Percentiles rank a stretch among this genome's conserved stretches.
Conservation (phyloP, 2,888 invertebrate genomes). For the Acleris literana region DNA sequence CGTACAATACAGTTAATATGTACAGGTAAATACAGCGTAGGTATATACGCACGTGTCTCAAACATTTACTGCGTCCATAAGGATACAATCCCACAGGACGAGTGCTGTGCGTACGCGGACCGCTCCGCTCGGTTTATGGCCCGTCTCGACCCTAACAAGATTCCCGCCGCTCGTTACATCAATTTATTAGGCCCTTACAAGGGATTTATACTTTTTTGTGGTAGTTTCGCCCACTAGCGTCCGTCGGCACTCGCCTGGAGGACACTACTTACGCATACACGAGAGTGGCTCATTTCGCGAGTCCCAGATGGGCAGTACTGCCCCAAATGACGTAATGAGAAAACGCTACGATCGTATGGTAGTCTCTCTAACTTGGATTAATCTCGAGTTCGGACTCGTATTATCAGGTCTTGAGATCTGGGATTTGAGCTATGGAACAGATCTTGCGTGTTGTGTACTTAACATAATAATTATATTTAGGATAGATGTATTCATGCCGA, state of each 20-base stretch:
- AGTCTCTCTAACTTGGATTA: conserved; percentile 10
- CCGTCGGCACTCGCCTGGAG: conserved; percentile 41
- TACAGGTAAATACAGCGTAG: too few species aligned
- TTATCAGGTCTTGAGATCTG: conserved; percentile 7
- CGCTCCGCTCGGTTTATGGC: conserved; percentile 53
- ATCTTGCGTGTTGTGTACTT: too few species aligned
- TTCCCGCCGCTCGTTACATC: conserved; percentile 64
- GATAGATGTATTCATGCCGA: too few species aligned
- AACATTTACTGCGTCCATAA: conserved; percentile 39
- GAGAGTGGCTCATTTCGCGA: conserved; percentile 37
- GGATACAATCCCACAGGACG: conserved; percentile 32
- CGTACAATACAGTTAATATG: too few species aligned
- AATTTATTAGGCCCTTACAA: conserved; percentile 71
- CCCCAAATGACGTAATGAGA: conserved; percentile 28
- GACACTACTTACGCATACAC: conserved; percentile 37
- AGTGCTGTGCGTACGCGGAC: conserved; percentile 18
- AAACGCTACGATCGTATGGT: conserved; percentile 6
- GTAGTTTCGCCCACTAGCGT: conserved; percentile 51
- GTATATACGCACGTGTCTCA: conserved; percentile 35
- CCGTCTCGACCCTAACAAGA: conserved; percentile 62
- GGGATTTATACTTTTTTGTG: conserved; percentile 68
- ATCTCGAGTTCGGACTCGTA: conserved; percentile 1
- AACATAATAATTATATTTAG: too few species aligned
- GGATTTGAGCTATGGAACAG: neutral
- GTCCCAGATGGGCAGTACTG: conserved; percentile 35